Evolutionary conservation across 2,797 vertebrate genomes (phyloP).

Genomic region (Champsocephalus gunnari): DNA sequence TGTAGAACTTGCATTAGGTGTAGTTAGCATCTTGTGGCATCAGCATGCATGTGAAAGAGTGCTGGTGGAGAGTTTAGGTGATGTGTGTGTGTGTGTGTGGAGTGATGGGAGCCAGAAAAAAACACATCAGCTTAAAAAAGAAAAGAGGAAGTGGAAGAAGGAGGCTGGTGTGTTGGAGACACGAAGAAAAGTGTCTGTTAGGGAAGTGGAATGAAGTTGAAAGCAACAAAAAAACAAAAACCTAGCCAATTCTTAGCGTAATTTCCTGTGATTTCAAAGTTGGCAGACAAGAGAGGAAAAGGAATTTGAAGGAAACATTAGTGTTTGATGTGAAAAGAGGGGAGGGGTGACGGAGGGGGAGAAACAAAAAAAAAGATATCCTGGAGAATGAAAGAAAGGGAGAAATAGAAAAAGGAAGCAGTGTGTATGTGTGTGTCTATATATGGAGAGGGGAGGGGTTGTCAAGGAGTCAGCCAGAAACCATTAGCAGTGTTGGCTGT

Average conservation of each 20-base stretch:
- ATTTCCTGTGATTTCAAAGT: slow-evolving; percentile 88
- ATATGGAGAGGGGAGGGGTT: slow-evolving; percentile 42
- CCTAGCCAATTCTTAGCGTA: slow-evolving; percentile 82
- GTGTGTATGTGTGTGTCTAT: neutral
- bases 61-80: slow-evolving; percentile 43
- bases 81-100: slow-evolving; percentile 31
- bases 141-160: slow-evolving; percentile 48
- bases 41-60: slow-evolving; percentile 8
- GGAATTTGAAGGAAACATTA: slow-evolving; percentile 87
- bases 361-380: slow-evolving; percentile 70
- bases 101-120: slow-evolving; percentile 67
- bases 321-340: slow-evolving; percentile 83
- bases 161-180: slow-evolving; percentile 66
- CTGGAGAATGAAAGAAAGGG: slow-evolving; percentile 77
- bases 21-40: slow-evolving; percentile 47
- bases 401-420: slow-evolving; percentile 18
- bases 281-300: slow-evolving; percentile 84
- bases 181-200: slow-evolving; percentile 69
- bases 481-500: slow-evolving; percentile 81
- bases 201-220: slow-evolving; percentile 82
- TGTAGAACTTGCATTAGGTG: slow-evolving; percentile 47
- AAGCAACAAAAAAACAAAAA: slow-evolving; percentile 54
- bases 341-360: slow-evolving; percentile 62
- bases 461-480: slow-evolving; percentile 81
- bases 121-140: slow-evolving; percentile 63